phyloP scores from a whole-genome alignment of 2,113 vertebrate genomes.

The Diglossa brunneiventris region DNA sequence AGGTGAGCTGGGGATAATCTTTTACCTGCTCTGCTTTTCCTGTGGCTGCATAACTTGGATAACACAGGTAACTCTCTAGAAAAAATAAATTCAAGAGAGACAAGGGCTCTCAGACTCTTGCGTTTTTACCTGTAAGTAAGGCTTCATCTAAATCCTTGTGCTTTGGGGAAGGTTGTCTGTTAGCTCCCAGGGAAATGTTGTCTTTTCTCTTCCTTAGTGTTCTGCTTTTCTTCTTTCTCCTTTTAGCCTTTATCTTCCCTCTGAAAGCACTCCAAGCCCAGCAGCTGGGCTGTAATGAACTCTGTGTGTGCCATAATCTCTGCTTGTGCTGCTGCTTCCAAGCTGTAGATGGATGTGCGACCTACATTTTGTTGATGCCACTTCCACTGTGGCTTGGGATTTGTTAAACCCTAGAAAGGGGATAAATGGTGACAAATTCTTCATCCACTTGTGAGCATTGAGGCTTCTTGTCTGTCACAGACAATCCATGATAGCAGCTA shows the following conservation, averaged over 20 bases:
- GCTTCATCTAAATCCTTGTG: not conserved
- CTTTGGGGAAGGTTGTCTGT: not conserved
- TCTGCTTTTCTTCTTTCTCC: not conserved
- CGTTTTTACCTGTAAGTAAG: not conserved
- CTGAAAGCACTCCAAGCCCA: not conserved
- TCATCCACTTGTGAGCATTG: not conserved
- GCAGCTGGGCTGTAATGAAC: not conserved
- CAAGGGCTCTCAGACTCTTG: not conserved
- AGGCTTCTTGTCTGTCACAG: not conserved
- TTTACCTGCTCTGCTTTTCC: not conserved
- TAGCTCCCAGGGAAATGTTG: not conserved
- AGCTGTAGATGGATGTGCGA: not conserved
- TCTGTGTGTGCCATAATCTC: not conserved
- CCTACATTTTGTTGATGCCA: not conserved
- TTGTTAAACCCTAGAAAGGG: not conserved
- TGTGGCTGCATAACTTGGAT: not conserved
- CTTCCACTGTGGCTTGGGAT: not conserved
- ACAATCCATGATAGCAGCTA: not conserved
- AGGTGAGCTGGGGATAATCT: not conserved
- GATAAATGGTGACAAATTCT: not conserved
- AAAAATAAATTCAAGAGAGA: not conserved
- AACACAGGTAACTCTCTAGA: not conserved
- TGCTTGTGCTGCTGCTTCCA: not conserved
- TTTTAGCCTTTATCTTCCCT: not conserved
- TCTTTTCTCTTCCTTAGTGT: not conserved